Evolutionary conservation across 1,140 invertebrate species (phyloP), one percentile per base, ranked within the genome.

Genomic region (Eufriesea mexicana): DNA sequence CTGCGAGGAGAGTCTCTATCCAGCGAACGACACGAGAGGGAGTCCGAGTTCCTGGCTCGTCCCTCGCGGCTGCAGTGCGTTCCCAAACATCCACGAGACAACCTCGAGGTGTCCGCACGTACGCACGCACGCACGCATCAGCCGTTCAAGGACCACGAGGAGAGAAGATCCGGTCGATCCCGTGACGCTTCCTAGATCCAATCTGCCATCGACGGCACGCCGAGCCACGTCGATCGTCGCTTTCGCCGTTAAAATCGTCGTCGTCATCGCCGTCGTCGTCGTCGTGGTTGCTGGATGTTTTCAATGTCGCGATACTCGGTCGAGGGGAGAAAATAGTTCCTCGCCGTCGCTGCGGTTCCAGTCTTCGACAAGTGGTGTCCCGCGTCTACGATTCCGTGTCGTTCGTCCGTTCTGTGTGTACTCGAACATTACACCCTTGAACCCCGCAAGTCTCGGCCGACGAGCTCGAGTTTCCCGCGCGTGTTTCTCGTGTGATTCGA

Each of bases 1-100:
- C 87, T 89, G 86, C 84, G 87, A 85, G 83, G 72, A 79, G 75
- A 75, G 77, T 73, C 72, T 85, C 75, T 81, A 88, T 83, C 86
- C 86, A 78, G 75, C 86, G 79, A 74, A 83, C 86, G 87, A 84
- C 86, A 71, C 86, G 87, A 89, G 87, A 88, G 87, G 87, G 87
- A 89, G 87, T 89, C 62, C 86, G 84, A 88, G 87, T 89, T 89
- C 86, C 86, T 86, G 87, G 86, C 86, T 88, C 78, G 87, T 85
- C 76, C 87, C 86, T 88, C 75, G 81, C 86, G 86, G 87, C 84
- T 88, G 87, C 87, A 89, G 87, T 89, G 87, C 87, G 87, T 88
- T 89, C 76, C 71, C 86, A 89, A 88, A 89, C 87, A 89, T 66
- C 84, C 86, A 85, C 73, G 87, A 89, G 87, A 79, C 83, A 88